Evolutionary conservation across 2,888 invertebrate genomes (phyloP).

Genomic region (Petrophora chlorosata): DNA sequence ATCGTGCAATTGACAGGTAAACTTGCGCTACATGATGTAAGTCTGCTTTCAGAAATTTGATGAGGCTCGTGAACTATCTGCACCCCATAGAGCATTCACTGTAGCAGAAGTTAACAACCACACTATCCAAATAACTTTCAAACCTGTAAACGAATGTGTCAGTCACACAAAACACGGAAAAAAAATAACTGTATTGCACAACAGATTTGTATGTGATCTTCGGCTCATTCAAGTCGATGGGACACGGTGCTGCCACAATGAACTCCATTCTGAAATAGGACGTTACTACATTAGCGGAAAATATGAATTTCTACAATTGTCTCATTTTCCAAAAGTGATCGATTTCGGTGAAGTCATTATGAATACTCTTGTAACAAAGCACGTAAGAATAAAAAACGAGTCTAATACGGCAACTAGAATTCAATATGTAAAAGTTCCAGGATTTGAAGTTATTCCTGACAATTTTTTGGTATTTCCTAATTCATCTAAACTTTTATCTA

Average conservation of each 20-base stretch:
- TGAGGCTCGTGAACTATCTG: constrained; percentile 71
- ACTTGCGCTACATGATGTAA: background rate
- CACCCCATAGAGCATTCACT: constrained; percentile 70
- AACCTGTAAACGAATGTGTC: constrained; percentile 69
- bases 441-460: constrained; percentile 67
- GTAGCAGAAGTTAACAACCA: constrained; percentile 49
- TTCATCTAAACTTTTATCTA: constrained; percentile 51
- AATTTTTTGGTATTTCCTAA: constrained; percentile 63
- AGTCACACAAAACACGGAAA: constrained; percentile 57
- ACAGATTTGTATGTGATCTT: constrained; percentile 70
- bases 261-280: constrained; percentile 72
- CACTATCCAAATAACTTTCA: constrained; percentile 61
- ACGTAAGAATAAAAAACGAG: constrained; percentile 71
- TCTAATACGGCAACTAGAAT: constrained; percentile 67
- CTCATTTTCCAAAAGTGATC: constrained; percentile 72
- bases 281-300: constrained; percentile 83
- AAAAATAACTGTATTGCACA: constrained; percentile 50
- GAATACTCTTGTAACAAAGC: constrained; percentile 57
- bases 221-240: constrained; percentile 68
- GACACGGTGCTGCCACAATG: constrained; percentile 63
- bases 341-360: constrained; percentile 72
- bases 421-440: constrained; percentile 61
- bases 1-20: too few relatives aligned
- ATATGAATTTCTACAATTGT: constrained; percentile 75
- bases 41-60: constrained; percentile 61